Conservation (phyloP, 2,888 invertebrate species). For the Molorchus minor region DNA sequence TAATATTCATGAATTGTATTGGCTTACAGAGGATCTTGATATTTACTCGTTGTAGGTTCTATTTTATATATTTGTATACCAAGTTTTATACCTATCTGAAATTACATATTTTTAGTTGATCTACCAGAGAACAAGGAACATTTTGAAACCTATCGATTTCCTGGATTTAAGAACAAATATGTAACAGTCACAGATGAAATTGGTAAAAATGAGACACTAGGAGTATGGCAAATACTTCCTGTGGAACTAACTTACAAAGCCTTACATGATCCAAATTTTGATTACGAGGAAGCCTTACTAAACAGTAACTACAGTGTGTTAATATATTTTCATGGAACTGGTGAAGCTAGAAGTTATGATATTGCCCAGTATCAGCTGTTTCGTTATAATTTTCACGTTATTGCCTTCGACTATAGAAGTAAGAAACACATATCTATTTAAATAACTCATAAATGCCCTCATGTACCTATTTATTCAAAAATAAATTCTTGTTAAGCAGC, state of each 20-base stretch:
- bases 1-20: conserved; percentile 76
- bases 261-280: conserved; percentile 60
- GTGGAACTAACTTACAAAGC: conserved; percentile 67
- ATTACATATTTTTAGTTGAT: conserved; percentile 42
- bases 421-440: no score
- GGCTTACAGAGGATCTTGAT: conserved; percentile 73
- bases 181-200: conserved; percentile 62
- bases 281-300: conserved; percentile 66
- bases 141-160: conserved; percentile 63
- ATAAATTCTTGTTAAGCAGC: no score
- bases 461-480: no score
- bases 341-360: conserved; percentile 54
- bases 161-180: conserved; percentile 75
- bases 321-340: conserved; percentile 60
- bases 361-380: conserved; percentile 80
- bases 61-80: no score
- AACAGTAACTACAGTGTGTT: conserved; percentile 59
- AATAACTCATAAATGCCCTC: no score
- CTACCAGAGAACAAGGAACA: conserved; percentile 42
- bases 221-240: conserved; percentile 83
- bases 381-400: conserved; percentile 62
- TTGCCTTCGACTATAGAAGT: conserved; percentile 61
- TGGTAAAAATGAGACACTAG: conserved; percentile 58
- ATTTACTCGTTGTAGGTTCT: conserved; percentile 80
- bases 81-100: no score